Conservation (phyloP, 2,113 vertebrate species). For the Riparia riparia region DNA sequence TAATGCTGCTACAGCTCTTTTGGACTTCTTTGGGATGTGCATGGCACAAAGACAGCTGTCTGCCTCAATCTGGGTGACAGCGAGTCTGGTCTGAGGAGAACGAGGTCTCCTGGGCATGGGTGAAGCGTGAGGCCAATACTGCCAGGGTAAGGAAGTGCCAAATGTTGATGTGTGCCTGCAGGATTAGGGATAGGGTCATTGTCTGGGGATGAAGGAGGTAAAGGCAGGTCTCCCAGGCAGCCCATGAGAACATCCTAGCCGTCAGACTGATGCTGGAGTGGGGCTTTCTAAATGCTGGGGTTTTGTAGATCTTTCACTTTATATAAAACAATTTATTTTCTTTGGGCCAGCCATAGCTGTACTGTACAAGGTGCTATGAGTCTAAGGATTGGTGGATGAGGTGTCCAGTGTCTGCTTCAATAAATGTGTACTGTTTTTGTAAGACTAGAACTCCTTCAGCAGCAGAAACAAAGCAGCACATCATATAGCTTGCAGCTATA, state of each 20-base stretch:
- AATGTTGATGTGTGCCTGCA: accelerated
- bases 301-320: not conserved
- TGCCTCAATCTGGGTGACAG: not conserved
- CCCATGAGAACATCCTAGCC: not conserved
- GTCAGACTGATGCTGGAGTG: not conserved
- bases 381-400: not conserved
- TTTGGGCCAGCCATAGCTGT: not conserved
- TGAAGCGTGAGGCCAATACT: not conserved
- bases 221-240: not conserved
- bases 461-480: not conserved
- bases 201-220: not conserved
- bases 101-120: not conserved
- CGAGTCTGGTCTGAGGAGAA: not conserved
- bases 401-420: not conserved
- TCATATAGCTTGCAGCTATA: not conserved
- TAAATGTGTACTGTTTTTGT: not conserved
- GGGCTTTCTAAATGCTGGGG: not conserved
- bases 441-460: not conserved
- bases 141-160: not conserved
- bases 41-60: not conserved
- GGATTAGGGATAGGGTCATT: not conserved
- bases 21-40: not conserved
- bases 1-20: not conserved
- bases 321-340: not conserved
- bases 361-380: not conserved